Evolutionary conservation across 2,113 vertebrate genomes (phyloP).

Genomic region (Ia io): DNA sequence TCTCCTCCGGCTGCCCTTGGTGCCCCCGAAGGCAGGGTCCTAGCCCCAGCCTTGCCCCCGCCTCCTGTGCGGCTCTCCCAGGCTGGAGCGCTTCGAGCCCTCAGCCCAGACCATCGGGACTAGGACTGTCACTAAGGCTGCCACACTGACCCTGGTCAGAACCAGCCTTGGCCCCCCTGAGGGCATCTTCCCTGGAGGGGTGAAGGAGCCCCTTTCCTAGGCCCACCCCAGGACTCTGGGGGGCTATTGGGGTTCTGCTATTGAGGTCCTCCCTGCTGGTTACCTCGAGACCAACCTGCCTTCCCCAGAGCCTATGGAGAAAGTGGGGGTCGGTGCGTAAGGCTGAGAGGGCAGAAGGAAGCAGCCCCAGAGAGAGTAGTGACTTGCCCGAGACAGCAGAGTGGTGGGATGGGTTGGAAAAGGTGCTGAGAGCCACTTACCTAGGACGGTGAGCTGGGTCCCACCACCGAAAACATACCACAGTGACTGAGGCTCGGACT

Average conservation of each 20-base stretch:
- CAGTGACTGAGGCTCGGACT: background rate
- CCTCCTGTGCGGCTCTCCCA: background rate
- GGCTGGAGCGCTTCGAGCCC: background rate
- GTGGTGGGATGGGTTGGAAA: background rate
- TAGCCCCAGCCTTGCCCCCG: rapidly evolving
- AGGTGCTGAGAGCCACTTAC: constrained; percentile 30
- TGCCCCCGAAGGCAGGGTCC: background rate
- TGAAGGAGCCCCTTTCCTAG: background rate
- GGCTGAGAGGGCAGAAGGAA: background rate
- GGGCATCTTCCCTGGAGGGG: background rate
- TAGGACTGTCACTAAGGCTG: rapidly evolving
- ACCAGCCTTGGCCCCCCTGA: rapidly evolving
- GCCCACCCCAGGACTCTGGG: background rate
- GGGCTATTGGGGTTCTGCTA: background rate
- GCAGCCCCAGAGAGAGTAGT: background rate
- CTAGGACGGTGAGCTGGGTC: constrained; percentile 38
- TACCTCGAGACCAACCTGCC: background rate
- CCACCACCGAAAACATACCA: background rate
- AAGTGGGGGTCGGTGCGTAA: background rate
- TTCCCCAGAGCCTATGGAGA: background rate
- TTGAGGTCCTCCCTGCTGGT: background rate
- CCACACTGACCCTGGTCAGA: background rate
- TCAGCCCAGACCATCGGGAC: background rate
- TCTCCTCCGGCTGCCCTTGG: background rate
- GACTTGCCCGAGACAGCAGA: background rate